Conservation (phyloP, 92 coral and sea anemone genomes). For the Galaxea fascicularis region DNA sequence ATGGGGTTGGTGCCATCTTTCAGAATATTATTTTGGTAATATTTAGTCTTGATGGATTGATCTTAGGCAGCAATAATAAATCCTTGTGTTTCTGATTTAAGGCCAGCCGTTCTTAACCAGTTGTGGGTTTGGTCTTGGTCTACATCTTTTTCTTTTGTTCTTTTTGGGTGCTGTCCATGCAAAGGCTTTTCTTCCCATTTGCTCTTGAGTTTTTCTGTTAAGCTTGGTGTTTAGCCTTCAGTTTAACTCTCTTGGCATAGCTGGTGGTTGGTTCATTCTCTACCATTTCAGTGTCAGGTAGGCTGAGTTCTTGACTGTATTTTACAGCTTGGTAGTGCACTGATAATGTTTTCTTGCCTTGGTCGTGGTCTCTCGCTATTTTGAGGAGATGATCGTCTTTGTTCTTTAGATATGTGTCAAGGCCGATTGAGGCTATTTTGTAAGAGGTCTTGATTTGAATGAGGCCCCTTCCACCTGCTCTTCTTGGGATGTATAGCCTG, state of each 20-base stretch:
- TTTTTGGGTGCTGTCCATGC: too few relatives aligned
- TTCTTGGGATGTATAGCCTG: conserved; percentile 36
- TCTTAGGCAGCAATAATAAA: too few relatives aligned
- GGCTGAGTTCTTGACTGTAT: neutral
- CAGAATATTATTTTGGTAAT: too few relatives aligned
- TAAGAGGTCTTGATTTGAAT: conserved; percentile 10
- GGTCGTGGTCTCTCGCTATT: neutral
- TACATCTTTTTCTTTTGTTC: too few relatives aligned
- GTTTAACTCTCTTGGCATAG: neutral
- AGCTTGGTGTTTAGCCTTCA: neutral
- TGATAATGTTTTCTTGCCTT: neutral
- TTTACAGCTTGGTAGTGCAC: neutral
- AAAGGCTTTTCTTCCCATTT: too few relatives aligned
- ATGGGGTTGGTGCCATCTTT: too few relatives aligned
- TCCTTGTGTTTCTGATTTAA: too few relatives aligned
- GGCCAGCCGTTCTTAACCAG: too few relatives aligned
- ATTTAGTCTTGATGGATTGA: too few relatives aligned
- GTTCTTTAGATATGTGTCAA: neutral
- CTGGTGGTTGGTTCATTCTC: neutral
- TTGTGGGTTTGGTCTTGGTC: too few relatives aligned
- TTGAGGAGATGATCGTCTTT: neutral
- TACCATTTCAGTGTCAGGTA: neutral
- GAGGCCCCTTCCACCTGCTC: conserved; percentile 37
- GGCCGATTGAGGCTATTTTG: conserved; percentile 11
- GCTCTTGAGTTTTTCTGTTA: too few relatives aligned